A percentile compares a stretch with the other conserved stretches of the same genome.
phyloP scores from a whole-genome alignment of 1,140 invertebrate species.

The Drosophila guanche region DNA sequence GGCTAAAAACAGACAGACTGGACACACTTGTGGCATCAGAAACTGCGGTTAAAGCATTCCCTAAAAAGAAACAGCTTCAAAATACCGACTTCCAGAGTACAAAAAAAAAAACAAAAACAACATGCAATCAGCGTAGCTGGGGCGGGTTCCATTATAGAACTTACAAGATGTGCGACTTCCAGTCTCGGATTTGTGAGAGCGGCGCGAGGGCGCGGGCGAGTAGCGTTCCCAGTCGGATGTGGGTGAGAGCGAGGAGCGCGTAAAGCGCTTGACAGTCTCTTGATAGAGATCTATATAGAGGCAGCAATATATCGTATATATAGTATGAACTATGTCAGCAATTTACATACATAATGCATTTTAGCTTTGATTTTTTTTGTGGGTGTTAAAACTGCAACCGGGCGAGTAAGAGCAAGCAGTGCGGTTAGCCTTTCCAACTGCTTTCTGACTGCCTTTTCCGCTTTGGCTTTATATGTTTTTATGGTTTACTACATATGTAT shows the following conservation, averaged over 20 bases:
- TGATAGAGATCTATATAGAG: conserved; percentile 75
- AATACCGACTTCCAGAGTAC: too few relatives aligned
- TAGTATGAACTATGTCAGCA: conserved; percentile 21
- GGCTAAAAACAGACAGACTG: too few relatives aligned
- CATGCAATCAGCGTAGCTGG: conserved; percentile 21
- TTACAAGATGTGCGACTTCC: conserved; percentile 79
- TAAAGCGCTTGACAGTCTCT: conserved; percentile 82
- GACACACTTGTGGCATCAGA: too few relatives aligned
- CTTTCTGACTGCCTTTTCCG: conserved; percentile 31
- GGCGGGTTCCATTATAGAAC: conserved; percentile 32
- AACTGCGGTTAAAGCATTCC: too few relatives aligned
- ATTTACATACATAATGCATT: conserved; percentile 43
- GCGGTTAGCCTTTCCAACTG: conserved; percentile 25
- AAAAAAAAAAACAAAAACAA: conserved; percentile 13
- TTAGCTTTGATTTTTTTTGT: conserved; percentile 34
- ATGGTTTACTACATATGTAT: conserved; percentile 17
- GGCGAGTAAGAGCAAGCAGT: conserved; percentile 16
- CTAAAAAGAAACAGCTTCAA: too few relatives aligned
- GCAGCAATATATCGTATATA: conserved; percentile 14
- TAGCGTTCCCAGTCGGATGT: conserved; percentile 81
- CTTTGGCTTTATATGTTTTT: conserved; percentile 37
- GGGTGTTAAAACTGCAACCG: conserved; percentile 44
- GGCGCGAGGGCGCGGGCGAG: conserved; percentile 71
- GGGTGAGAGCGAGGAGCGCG: conserved; percentile 82
- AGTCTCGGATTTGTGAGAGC: conserved; percentile 72